Percentiles rank a stretch among this genome's conserved stretches.
These are phyloP conservation scores for Zosterops borbonicus DNA, from an alignment of 2,113 vertebrate species.

Conservation along the genomic window DNA sequence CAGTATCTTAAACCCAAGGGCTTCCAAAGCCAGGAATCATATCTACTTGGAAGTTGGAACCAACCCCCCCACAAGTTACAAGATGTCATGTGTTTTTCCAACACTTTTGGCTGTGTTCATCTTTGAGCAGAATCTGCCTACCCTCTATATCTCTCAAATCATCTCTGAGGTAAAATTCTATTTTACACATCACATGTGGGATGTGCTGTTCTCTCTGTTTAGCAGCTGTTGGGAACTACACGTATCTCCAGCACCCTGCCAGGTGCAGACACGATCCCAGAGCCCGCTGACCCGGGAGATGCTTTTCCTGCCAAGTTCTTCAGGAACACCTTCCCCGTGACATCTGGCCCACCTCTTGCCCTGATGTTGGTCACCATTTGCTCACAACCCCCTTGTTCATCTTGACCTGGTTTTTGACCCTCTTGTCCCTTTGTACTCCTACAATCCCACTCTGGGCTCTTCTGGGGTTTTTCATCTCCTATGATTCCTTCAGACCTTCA, in stretches of 20 bases:
- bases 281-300: background rate
- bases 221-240: background rate
- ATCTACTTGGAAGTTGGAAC: background rate
- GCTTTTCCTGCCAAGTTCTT: background rate
- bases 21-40: background rate
- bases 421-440: background rate
- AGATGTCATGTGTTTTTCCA: background rate
- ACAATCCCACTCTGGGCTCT: background rate
- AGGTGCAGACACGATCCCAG: background rate
- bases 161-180: background rate
- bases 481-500: background rate
- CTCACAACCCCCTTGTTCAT: background rate
- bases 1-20: background rate
- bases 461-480: background rate
- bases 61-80: background rate
- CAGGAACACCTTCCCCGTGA: background rate
- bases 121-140: background rate
- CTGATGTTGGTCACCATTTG: background rate
- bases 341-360: background rate
- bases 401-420: background rate
- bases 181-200: background rate
- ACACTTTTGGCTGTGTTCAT: background rate
- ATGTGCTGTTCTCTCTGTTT: background rate
- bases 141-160: background rate
- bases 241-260: background rate